These are phyloP conservation scores for Seriola rivoliana DNA, from an alignment of 2,113 vertebrate species.

Conservation along the genomic window DNA sequence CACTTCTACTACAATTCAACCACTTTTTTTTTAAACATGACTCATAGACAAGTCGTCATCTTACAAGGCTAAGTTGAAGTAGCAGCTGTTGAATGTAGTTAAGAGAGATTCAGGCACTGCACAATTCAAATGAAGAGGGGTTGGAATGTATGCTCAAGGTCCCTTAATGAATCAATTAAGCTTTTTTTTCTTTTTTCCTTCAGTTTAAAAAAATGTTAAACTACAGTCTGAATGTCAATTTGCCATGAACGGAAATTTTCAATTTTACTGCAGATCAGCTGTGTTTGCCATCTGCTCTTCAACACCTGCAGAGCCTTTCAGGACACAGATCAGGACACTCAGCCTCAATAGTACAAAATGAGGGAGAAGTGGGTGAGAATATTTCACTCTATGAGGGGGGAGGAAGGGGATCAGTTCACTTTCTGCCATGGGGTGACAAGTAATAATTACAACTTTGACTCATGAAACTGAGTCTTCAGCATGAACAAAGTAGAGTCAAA, in stretches of 20 bases:
- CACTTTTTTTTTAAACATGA: constrained; percentile 12
- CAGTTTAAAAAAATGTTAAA: neutral
- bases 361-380: neutral
- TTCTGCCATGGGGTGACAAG: neutral
- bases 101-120: constrained; percentile 14
- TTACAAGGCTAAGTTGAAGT: constrained; percentile 20
- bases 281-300: constrained; percentile 12
- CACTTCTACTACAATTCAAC: constrained; percentile 1
- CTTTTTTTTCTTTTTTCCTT: neutral
- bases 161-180: neutral
- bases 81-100: constrained; percentile 43
- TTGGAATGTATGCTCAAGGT: constrained; percentile 23
- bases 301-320: constrained; percentile 4
- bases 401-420: neutral
- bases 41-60: constrained; percentile 2
- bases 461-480: neutral
- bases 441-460: constrained; percentile 1
- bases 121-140: constrained; percentile 15
- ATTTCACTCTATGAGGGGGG: neutral
- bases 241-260: neutral
- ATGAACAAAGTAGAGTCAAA: constrained; percentile 1
- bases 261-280: neutral
- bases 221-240: neutral
- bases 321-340: constrained; percentile 1
- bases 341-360: neutral